These are phyloP conservation scores for Drosophila prostipennis DNA, from an alignment of 2,888 invertebrate genomes.

Conservation along the genomic window DNA sequence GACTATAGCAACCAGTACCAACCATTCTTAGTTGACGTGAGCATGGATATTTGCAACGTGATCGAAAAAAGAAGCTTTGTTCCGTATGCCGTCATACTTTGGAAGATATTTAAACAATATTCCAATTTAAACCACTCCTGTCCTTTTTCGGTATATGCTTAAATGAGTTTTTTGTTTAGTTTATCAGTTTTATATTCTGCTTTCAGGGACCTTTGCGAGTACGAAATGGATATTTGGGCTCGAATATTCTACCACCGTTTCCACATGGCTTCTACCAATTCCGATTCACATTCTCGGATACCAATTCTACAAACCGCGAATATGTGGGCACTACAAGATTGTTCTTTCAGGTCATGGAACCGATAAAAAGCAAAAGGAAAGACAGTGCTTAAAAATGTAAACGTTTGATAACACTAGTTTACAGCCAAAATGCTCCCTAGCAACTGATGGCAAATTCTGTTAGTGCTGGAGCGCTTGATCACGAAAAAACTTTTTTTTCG, in stretches of 20 bases:
- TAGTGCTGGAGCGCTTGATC: too few species aligned
- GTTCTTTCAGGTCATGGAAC: background rate
- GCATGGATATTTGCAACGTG: slow-evolving; percentile 34
- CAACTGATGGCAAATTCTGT: too few species aligned
- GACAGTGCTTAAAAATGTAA: too few species aligned
- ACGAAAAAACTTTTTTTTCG: too few species aligned
- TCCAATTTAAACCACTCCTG: slow-evolving; percentile 51
- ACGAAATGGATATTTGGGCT: slow-evolving; percentile 1
- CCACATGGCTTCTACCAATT: slow-evolving; percentile 2
- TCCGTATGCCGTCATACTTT: slow-evolving; percentile 27
- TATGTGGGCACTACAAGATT: background rate
- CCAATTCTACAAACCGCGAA: background rate
- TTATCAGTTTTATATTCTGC: background rate
- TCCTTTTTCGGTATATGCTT: slow-evolving; percentile 7
- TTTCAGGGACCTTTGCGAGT: background rate
- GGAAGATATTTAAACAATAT: slow-evolving; percentile 2
- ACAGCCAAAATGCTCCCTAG: too few species aligned
- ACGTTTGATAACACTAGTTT: too few species aligned
- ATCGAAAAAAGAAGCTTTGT: slow-evolving; percentile 19
- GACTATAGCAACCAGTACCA: slow-evolving; percentile 45
- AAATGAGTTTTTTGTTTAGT: too few species aligned
- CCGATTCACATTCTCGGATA: background rate
- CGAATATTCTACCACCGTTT: slow-evolving; percentile 2
- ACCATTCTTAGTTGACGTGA: slow-evolving; percentile 46
- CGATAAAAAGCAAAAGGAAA: background rate